Evolutionary conservation across 2,113 vertebrate species (phyloP), one percentile per base, ranked within the genome.

Genomic region (Pomatorhinus ruficollis): DNA sequence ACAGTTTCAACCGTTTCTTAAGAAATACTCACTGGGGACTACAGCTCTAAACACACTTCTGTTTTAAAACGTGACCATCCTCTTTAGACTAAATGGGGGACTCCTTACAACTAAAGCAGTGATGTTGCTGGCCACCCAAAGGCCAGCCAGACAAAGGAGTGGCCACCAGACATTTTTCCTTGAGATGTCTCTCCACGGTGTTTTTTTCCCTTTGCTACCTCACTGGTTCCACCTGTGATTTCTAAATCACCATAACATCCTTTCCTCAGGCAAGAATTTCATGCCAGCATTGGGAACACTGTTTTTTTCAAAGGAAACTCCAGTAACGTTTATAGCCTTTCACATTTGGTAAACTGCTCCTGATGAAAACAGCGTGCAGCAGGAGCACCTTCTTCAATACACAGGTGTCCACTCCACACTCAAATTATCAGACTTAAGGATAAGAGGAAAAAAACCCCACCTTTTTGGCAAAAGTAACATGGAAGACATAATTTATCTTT

Each of bases 1-100:
- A 96, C 95, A 87, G 90, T 97, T 97, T 94, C 60, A 95, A 94
- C 95, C 65, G 93, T 96, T 96, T 96, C 88, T 97, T 95, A 83
- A 90, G 96, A 97, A 97, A 97, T 90, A 63, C 65, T 80, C 65
- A 18, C 70, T 74, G 88, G 68, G 88, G 68, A 87, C 83, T 89
- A 72, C 90, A 87, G 91, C 75, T 96, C 82, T 63, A 24, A 85
- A 59, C 50, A 95, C 8, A 44, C 76, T 94, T 96, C 96, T 96
- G 90, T 81, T 95, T 90, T 90, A 75, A 87, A 90, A 72, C 5
- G 42, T 4, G 2, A 47, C 56, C 63, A 40, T n/a, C 16, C 40
- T 23, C 63, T 59, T 87, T 4, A 72, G 30, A 72, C 83, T 27
- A 31, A 76, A 31, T 37, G 72, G 42, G 21, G 11, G 42, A 30